Evolutionary conservation across 2,113 vertebrate species (phyloP), one percentile per base, ranked within the genome.

Genomic region (Cyprinus carpio): DNA sequence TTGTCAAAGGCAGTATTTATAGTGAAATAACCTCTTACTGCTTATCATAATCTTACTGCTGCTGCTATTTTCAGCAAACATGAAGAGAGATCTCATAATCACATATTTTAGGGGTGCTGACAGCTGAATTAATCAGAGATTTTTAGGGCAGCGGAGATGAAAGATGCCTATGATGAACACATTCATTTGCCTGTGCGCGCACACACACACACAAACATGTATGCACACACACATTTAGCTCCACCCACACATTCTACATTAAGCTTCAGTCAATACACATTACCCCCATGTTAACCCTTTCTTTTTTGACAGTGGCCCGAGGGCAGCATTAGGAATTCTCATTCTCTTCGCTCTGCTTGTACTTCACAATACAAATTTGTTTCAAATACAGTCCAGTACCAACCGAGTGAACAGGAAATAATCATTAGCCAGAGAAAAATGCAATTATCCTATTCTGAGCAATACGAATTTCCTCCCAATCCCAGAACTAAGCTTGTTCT

Each of bases 251-350:
- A 67, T 58, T 58, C 40, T 27, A 62, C 81, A 85, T 77, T 62
- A 80, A 11, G 81, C 75, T 34, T 69, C 46, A 29, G 76, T 84
- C 84, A 82, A 84, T 86, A 64, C 75, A 71, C 86, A 87, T 87
- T 81, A 87, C 58, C 86, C 76, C 77, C 16, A 58, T 76, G 72
- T 84, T 77, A 76, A 69, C 81, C 84, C 84, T 71, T 81, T 81
- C 62, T 49, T 46, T 81, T 62, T 29, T 16, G 4, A 8, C 43
- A 6, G 43, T 15, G 79, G 64, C 84, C 64, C 31, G 29, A 31
- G 84, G 84, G 75, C 67, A 49, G 31, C 62, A 69, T 51, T 78
- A 58, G 25, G n/a, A 65, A 77, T 77, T 34, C 83, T 78, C 74
- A 62, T 71, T 85, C 62, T 25, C 31, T 69, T 6, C n/a, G 46